A percentile compares a stretch with the other conserved stretches of the same genome.
Conservation (phyloP, 2,797 vertebrate species). For the Poecilia gillii region DNA sequence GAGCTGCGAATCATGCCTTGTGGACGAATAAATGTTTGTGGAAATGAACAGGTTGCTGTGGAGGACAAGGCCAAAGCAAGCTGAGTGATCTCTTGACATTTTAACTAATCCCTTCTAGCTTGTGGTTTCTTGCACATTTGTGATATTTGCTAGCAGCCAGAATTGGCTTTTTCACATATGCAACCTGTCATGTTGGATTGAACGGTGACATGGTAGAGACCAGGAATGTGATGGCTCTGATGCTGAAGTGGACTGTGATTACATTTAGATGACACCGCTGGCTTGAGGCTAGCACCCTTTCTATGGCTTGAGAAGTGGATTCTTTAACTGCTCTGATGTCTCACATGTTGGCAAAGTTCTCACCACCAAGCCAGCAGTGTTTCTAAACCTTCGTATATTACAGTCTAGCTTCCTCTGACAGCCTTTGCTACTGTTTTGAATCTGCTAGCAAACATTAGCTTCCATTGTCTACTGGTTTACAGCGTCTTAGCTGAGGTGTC, state of each 20-base stretch:
- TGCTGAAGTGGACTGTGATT: slow-evolving; percentile 88
- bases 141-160: slow-evolving; percentile 92
- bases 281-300: slow-evolving; percentile 83
- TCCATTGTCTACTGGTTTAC: background rate
- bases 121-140: slow-evolving; percentile 89
- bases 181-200: slow-evolving; percentile 91
- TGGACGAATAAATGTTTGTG: slow-evolving; percentile 90
- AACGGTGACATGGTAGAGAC: slow-evolving; percentile 75
- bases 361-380: slow-evolving; percentile 49
- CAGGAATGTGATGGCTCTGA: slow-evolving; percentile 76
- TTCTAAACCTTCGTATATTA: slow-evolving; percentile 20
- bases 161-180: slow-evolving; percentile 99
- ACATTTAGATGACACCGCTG: slow-evolving; percentile 82
- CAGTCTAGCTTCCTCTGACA: slow-evolving; percentile 3
- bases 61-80: slow-evolving; percentile 67
- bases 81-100: slow-evolving; percentile 92
- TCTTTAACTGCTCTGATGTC: slow-evolving; percentile 75
- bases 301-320: slow-evolving; percentile 74
- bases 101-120: slow-evolving; percentile 93
- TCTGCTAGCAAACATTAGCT: background rate
- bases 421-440: background rate
- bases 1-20: slow-evolving; percentile 87
- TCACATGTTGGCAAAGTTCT: slow-evolving; percentile 62
- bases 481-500: slow-evolving; percentile 31
- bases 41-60: slow-evolving; percentile 93